phyloP scores from a whole-genome alignment of 2,797 vertebrate genomes.

The Myiotriccus ornatus region DNA sequence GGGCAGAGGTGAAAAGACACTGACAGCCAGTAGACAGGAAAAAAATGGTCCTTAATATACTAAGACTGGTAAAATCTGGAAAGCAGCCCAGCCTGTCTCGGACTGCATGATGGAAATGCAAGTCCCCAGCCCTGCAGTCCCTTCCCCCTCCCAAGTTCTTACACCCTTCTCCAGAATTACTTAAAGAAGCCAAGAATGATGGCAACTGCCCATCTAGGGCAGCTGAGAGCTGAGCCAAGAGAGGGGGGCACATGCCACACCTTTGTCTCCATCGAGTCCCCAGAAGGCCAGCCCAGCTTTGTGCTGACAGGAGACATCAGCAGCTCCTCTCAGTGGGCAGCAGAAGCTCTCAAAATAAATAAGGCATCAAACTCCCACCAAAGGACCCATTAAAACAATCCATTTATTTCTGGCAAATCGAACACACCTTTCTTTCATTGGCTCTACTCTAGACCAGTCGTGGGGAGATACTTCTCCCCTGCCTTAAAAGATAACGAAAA shows the following conservation, averaged over 20 bases:
- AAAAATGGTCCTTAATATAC: not conserved
- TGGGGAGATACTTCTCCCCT: constrained; percentile 26
- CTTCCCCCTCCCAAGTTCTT: not conserved
- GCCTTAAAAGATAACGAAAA: constrained; percentile 37
- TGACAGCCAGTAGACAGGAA: not conserved
- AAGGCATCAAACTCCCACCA: not conserved
- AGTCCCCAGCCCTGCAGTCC: not conserved
- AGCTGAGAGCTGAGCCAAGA: not conserved
- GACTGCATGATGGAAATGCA: not conserved
- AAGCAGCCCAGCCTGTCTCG: not conserved
- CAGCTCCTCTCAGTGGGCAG: not conserved
- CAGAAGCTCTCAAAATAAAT: not conserved
- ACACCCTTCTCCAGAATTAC: not conserved
- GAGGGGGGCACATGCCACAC: not conserved
- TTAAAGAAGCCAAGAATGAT: not conserved
- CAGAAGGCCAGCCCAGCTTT: not conserved
- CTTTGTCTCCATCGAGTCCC: accelerated
- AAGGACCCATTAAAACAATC: not conserved
- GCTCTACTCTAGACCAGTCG: not conserved
- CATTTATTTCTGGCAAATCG: not conserved
- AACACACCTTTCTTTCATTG: not conserved
- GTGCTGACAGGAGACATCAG: not conserved
- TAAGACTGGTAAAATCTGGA: not conserved
- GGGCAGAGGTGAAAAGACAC: constrained; percentile 20
- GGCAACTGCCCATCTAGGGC: not conserved